A percentile compares a stretch with the other conserved stretches of the same genome.
Conservation (phyloP, 2,113 vertebrate species). For the Mesembrinibis cayennensis region DNA sequence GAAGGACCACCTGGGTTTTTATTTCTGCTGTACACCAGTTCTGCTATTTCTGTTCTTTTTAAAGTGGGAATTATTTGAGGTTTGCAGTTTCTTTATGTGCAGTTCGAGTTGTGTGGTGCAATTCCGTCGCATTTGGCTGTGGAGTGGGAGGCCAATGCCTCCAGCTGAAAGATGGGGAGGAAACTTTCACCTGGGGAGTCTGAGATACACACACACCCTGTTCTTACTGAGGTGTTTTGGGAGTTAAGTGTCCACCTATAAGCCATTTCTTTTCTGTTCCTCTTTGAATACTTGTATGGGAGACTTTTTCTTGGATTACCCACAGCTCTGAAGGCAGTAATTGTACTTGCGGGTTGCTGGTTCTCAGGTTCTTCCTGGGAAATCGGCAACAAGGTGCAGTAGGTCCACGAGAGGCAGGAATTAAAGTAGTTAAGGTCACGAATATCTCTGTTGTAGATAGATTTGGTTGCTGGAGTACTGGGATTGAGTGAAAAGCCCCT, state of each 20-base stretch:
- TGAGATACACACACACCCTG: accelerated
- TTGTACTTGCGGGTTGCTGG: neutral
- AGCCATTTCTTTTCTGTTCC: neutral
- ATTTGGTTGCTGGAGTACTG: neutral
- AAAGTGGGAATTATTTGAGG: neutral
- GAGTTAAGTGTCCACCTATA: neutral
- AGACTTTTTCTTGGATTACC: neutral
- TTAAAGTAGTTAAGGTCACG: neutral
- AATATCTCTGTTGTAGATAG: neutral
- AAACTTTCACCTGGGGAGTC: neutral
- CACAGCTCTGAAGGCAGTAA: neutral
- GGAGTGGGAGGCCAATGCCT: neutral
- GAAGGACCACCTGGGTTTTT: neutral
- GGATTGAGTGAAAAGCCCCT: neutral
- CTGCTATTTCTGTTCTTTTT: neutral
- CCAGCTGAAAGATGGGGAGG: neutral
- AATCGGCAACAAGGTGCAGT: neutral
- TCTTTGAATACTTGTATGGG: neutral
- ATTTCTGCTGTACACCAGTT: neutral
- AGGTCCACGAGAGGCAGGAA: neutral
- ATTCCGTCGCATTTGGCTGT: neutral
- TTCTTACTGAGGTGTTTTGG: neutral
- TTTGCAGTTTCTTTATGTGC: neutral
- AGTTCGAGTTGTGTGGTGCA: neutral
- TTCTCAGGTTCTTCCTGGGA: neutral